Evolutionary conservation across 2,888 invertebrate genomes (phyloP).

Genomic region (Drosophila paucipuncta): DNA sequence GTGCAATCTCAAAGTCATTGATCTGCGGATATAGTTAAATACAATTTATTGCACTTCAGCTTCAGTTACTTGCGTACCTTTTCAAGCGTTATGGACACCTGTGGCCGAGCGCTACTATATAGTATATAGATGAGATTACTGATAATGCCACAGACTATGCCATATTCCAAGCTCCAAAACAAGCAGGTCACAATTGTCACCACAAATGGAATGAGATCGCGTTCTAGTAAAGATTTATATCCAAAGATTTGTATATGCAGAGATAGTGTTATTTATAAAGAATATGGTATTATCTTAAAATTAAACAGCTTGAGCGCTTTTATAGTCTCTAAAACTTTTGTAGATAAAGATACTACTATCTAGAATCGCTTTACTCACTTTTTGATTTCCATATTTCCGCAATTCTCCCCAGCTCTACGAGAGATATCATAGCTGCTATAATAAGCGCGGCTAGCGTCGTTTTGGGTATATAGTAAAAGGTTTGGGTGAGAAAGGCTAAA

Average conservation of each 20-base stretch:
- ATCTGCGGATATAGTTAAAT: constrained; percentile 68
- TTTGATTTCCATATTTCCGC: constrained; percentile 91
- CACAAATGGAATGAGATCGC: constrained; percentile 93
- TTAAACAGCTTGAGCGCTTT: background rate
- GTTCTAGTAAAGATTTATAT: constrained; percentile 87
- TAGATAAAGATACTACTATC: background rate
- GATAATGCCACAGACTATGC: constrained; percentile 93
- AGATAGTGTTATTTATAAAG: background rate
- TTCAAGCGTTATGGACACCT: constrained; percentile 87
- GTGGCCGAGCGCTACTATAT: constrained; percentile 93
- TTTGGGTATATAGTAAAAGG: constrained; percentile 95
- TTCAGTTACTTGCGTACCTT: constrained; percentile 69
- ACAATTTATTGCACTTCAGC: constrained; percentile 22
- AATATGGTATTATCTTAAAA: background rate
- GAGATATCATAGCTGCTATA: constrained; percentile 94
- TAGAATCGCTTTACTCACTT: constrained; percentile 86
- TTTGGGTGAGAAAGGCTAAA: constrained; percentile 91
- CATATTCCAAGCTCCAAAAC: constrained; percentile 93
- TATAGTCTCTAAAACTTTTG: background rate
- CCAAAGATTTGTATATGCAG: background rate
- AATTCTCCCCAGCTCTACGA: constrained; percentile 90
- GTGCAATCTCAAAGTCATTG: constrained; percentile 85
- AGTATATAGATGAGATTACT: constrained; percentile 93
- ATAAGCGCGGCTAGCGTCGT: constrained; percentile 95
- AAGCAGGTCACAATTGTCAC: constrained; percentile 94